Evolutionary conservation across 2,113 vertebrate genomes (phyloP).

Genomic region (Cavia aperea): DNA sequence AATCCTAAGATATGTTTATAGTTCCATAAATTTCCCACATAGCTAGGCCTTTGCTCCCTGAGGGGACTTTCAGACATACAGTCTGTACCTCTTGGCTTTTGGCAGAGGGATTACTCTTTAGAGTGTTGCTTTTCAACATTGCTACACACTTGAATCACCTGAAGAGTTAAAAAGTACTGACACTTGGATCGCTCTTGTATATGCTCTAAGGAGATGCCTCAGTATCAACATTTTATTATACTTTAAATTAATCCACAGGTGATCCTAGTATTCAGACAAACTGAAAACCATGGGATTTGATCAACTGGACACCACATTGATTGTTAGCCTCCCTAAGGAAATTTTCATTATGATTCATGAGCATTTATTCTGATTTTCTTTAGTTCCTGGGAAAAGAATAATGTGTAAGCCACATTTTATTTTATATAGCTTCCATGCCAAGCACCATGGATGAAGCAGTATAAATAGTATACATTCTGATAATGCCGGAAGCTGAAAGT

Average conservation of each 20-base stretch:
- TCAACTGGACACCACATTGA: not conserved
- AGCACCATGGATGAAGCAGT: not conserved
- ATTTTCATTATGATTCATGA: not conserved
- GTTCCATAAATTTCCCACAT: no score
- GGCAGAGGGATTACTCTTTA: not conserved
- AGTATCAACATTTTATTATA: not conserved
- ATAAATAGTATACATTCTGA: not conserved
- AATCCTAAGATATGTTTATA: not conserved
- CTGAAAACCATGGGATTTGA: not conserved
- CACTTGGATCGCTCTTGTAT: not conserved
- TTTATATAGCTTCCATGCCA: not conserved
- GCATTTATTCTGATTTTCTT: not conserved
- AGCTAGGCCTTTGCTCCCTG: not conserved
- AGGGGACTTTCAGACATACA: rapidly evolving
- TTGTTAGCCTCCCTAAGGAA: not conserved
- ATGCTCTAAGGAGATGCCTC: not conserved
- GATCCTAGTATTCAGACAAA: not conserved
- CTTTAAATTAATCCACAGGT: not conserved
- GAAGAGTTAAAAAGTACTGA: not conserved
- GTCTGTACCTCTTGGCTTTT: not conserved
- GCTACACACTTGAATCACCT: not conserved
- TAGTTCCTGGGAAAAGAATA: not conserved
- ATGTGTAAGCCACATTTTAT: not conserved
- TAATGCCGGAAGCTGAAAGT: not conserved
- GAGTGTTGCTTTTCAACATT: not conserved